phyloP scores from a whole-genome alignment of 1,140 invertebrate species.

The Macrobrachium nipponense region DNA sequence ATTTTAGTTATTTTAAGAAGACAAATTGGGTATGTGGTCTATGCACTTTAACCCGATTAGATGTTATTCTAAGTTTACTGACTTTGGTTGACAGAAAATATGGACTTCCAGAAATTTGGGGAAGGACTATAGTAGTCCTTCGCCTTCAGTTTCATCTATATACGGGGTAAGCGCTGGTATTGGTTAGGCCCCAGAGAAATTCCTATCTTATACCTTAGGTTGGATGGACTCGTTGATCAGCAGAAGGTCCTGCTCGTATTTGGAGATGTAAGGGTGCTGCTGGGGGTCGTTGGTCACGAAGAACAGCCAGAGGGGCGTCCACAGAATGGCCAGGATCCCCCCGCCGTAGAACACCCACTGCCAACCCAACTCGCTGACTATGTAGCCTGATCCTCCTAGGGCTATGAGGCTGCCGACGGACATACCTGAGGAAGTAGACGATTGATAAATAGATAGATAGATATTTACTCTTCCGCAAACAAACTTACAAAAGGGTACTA shows the following conservation, averaged over 20 bases:
- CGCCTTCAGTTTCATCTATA: too few species aligned
- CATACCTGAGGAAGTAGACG: constrained; percentile 27
- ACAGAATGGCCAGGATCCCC: constrained; percentile 21
- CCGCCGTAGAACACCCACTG: constrained; percentile 48
- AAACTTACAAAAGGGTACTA: too few species aligned
- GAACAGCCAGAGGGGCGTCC: constrained; percentile 46
- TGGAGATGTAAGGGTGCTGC: constrained; percentile 25
- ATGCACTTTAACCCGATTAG: too few species aligned
- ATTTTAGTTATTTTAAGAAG: too few species aligned
- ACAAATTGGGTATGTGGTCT: too few species aligned
- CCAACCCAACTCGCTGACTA: constrained; percentile 35
- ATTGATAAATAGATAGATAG: too few species aligned
- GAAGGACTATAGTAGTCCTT: too few species aligned
- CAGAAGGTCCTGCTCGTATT: constrained; percentile 21
- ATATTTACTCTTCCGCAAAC: too few species aligned
- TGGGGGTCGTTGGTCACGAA: constrained; percentile 36
- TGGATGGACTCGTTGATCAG: constrained; percentile 21
- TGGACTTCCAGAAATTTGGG: too few species aligned
- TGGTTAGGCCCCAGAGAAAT: neutral
- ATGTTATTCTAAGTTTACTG: too few species aligned
- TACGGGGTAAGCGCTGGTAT: neutral
- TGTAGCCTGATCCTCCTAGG: constrained; percentile 26
- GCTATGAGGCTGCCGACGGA: constrained; percentile 38
- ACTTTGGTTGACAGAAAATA: too few species aligned
- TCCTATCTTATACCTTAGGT: constrained; percentile 31